Evolutionary conservation across 2,888 invertebrate genomes (phyloP).

Genomic region (Epinotia nisella): DNA sequence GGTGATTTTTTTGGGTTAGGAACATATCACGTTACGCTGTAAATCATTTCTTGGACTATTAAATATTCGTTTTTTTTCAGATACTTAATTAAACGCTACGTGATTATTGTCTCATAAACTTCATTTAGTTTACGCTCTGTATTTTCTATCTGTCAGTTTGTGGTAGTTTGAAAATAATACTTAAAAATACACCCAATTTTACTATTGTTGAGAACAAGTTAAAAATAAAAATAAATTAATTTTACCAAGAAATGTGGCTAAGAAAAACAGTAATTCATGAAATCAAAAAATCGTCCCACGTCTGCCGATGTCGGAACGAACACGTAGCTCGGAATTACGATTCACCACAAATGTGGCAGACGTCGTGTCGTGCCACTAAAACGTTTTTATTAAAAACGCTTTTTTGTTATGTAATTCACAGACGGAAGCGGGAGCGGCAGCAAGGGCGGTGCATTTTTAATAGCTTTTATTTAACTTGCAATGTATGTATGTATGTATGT

Average conservation of each 20-base stretch:
- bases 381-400: conserved; percentile 69
- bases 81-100: no score
- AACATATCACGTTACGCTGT: no score
- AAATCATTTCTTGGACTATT: no score
- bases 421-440: conserved; percentile 48
- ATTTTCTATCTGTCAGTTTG: neutral
- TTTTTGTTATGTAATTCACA: conserved; percentile 52
- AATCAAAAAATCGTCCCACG: conserved; percentile 70
- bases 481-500: no score
- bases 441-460: conserved; percentile 7
- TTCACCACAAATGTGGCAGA: conserved; percentile 56
- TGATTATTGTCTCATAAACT: neutral
- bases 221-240: neutral
- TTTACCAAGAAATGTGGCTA: conserved; percentile 33
- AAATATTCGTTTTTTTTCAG: no score
- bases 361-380: conserved; percentile 65
- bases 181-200: neutral
- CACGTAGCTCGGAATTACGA: conserved; percentile 55
- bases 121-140: neutral
- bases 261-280: conserved; percentile 54
- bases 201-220: neutral
- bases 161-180: neutral
- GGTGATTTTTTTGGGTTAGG: neutral
- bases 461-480: no score
- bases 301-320: conserved; percentile 46